Percentiles rank a stretch among this genome's conserved stretches.
These are phyloP conservation scores for Parascotia fuliginaria DNA, from an alignment of 2,888 invertebrate genomes.

Conservation along the genomic window DNA sequence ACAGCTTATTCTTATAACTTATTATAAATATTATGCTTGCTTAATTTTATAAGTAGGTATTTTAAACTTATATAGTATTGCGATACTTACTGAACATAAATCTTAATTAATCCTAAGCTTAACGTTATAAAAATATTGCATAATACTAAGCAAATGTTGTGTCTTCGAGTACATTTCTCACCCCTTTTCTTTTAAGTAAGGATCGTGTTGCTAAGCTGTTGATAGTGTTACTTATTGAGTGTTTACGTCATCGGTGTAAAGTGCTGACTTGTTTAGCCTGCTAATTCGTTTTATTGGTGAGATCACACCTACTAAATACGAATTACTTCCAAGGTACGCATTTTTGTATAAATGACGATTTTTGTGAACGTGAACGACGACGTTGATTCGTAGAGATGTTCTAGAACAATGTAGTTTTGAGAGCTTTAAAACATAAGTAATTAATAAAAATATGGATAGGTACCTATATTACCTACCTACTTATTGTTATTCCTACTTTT, in stretches of 20 bases:
- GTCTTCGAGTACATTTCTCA: not conserved
- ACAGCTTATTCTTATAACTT: no score
- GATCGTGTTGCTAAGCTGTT: conserved; percentile 21
- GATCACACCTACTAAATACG: not conserved
- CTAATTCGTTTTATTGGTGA: not conserved
- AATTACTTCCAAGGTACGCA: no score
- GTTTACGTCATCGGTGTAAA: conserved; percentile 21
- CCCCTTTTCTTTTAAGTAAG: not conserved
- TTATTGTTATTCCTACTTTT: no score
- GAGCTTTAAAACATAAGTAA: no score
- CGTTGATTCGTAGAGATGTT: no score
- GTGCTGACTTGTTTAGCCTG: not conserved
- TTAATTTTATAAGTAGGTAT: not conserved
- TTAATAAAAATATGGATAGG: no score
- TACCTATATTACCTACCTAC: no score
- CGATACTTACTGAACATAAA: not conserved
- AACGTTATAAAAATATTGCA: no score
- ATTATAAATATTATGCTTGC: not conserved
- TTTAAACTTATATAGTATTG: not conserved
- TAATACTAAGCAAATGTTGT: not conserved
- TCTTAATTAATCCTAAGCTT: not conserved
- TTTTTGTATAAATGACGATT: no score
- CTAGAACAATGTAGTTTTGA: no score
- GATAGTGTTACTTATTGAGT: conserved; percentile 5
- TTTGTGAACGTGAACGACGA: no score